A percentile compares a stretch with the other conserved stretches of the same genome.
Evolutionary conservation across 2,888 invertebrate genomes (phyloP).

Genomic region (Parnassius apollo): DNA sequence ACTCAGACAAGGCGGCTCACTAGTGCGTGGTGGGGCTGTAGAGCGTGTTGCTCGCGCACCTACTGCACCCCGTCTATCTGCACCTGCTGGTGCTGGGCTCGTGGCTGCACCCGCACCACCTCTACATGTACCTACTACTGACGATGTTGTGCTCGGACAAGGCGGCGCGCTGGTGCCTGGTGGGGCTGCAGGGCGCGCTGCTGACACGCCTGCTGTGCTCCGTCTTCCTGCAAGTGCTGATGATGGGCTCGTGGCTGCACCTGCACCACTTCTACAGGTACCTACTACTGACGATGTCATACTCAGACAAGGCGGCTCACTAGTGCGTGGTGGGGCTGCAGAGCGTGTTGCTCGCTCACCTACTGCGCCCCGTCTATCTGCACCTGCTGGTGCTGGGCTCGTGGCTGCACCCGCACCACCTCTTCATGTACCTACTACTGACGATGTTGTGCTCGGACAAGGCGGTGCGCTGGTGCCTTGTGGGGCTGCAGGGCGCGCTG

Average conservation of each 20-base stretch:
- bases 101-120: slow-evolving; percentile 92
- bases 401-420: slow-evolving; percentile 92
- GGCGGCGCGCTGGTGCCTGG: too few relatives aligned
- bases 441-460: slow-evolving; percentile 46
- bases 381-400: slow-evolving; percentile 94
- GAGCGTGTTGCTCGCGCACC: slow-evolving; percentile 93
- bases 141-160: slow-evolving; percentile 40
- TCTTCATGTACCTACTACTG: slow-evolving; percentile 82
- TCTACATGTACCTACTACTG: slow-evolving; percentile 82
- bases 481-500: too few relatives aligned
- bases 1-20: slow-evolving; percentile 97
- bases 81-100: slow-evolving; percentile 94
- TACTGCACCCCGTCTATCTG: slow-evolving; percentile 94
- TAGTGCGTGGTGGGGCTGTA: slow-evolving; percentile 98
- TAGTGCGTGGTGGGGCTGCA: slow-evolving; percentile 98
- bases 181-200: too few relatives aligned
- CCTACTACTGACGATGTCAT: slow-evolving; percentile 99
- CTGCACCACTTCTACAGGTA: slow-evolving; percentile 92
- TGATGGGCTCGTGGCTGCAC: slow-evolving; percentile 93
- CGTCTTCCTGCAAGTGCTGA: slow-evolving; percentile 93
- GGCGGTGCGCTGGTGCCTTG: too few relatives aligned
- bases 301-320: slow-evolving; percentile 97
- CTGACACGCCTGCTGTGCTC: slow-evolving; percentile 76
- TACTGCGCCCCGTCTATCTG: slow-evolving; percentile 94
- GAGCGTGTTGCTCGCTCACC: slow-evolving; percentile 92